These are phyloP conservation scores for Aeoliscus strigatus DNA, from an alignment of 2,797 vertebrate genomes.

Conservation along the genomic window DNA sequence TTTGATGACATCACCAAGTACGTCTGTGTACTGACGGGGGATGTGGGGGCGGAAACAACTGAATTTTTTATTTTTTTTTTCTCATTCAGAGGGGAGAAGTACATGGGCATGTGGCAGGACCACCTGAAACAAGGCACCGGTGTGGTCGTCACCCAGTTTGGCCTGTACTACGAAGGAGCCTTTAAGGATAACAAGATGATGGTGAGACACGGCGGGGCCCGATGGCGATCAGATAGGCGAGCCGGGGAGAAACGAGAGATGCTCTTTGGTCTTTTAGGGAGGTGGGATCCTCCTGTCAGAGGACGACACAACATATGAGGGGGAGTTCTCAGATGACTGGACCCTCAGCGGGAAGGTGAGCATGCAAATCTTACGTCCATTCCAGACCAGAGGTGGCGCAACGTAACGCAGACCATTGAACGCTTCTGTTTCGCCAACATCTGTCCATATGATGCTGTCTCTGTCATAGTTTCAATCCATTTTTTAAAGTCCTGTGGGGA, in stretches of 20 bases:
- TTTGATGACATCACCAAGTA: constrained; percentile 98
- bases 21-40: no score
- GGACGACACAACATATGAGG: constrained; percentile 93
- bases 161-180: constrained; percentile 92
- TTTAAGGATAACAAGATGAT: constrained; percentile 95
- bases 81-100: constrained; percentile 88
- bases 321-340: constrained; percentile 97
- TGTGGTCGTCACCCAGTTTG: constrained; percentile 96
- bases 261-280: constrained; percentile 76
- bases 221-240: no score
- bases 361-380: no score
- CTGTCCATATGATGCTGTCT: no score
- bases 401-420: no score
- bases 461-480: no score
- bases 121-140: constrained; percentile 87
- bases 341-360: constrained; percentile 94
- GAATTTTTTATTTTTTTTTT: not conserved
- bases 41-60: no score
- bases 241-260: not conserved
- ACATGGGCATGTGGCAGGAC: constrained; percentile 97
- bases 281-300: constrained; percentile 90
- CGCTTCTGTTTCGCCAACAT: no score
- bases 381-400: no score
- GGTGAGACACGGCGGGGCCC: constrained; percentile 73
- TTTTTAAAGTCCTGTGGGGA: no score